Evolutionary conservation across 2,888 invertebrate genomes (phyloP).

Genomic region (Brenthis daphne): DNA sequence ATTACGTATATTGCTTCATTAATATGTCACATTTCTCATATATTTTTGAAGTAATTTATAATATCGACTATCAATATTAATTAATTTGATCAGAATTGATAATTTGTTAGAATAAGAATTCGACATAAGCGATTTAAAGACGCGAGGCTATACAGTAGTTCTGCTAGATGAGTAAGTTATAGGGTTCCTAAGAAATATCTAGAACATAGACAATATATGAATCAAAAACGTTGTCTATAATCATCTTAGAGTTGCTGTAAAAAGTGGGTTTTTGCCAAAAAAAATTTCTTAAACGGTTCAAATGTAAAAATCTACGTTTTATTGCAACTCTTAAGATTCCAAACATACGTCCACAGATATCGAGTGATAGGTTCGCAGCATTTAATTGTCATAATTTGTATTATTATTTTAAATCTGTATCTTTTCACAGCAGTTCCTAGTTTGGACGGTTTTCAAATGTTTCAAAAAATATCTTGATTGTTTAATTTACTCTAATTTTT

Average conservation of each 20-base stretch:
- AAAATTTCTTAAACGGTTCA: too few species aligned
- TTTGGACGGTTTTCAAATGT: slow-evolving; percentile 19
- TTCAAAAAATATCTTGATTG: neutral
- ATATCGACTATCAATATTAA: neutral
- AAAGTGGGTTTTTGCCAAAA: too few species aligned
- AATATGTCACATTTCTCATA: slow-evolving; percentile 24
- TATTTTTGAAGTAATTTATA: slow-evolving; percentile 25
- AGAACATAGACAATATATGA: slow-evolving; percentile 28
- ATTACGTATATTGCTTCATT: slow-evolving; percentile 17
- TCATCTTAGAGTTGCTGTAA: too few species aligned
- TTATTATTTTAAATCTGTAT: slow-evolving; percentile 19
- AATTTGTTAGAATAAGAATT: neutral
- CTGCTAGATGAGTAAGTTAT: slow-evolving; percentile 39
- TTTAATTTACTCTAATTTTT: neutral
- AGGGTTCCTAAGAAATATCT: slow-evolving; percentile 43
- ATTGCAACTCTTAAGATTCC: slow-evolving; percentile 32
- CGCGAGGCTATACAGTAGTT: slow-evolving; percentile 35
- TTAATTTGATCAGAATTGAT: neutral
- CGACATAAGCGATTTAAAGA: neutral
- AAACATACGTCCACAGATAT: slow-evolving; percentile 53
- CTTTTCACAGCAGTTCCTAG: slow-evolving; percentile 37
- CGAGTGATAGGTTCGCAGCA: slow-evolving; percentile 46
- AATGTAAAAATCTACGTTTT: neutral
- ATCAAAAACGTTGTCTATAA: neutral
- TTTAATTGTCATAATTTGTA: slow-evolving; percentile 47